Conservation (phyloP, 2,888 invertebrate species). For the Pseudococcus longispinus region DNA sequence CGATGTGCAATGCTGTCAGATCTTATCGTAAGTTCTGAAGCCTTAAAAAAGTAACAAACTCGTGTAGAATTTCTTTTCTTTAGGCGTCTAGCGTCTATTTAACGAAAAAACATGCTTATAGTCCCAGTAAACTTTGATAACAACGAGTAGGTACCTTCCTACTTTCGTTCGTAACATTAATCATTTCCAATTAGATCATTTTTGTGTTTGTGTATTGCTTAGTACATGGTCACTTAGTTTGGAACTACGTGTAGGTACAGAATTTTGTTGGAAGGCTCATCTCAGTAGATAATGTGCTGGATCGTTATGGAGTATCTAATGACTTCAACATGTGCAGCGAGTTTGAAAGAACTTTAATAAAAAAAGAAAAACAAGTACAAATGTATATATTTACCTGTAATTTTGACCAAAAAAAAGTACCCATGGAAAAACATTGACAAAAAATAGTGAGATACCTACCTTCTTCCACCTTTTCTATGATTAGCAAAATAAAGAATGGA, state of each 20-base stretch:
- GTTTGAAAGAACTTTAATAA: too few species aligned
- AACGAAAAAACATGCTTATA: neutral
- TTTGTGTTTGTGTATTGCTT: neutral
- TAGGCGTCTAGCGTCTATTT: neutral
- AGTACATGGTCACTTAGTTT: neutral
- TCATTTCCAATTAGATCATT: constrained; percentile 5
- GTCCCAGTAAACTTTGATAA: neutral
- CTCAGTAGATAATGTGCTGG: neutral
- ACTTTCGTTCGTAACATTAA: constrained; percentile 3
- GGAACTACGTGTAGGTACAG: neutral
- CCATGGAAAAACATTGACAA: too few species aligned
- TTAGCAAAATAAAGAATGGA: too few species aligned
- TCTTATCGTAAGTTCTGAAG: neutral
- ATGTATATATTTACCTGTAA: too few species aligned
- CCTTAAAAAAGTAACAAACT: neutral
- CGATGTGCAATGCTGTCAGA: neutral
- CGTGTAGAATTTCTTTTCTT: neutral
- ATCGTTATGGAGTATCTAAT: neutral
- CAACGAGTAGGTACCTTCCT: neutral
- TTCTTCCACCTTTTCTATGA: too few species aligned
- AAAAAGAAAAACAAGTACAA: too few species aligned
- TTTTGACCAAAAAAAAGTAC: too few species aligned
- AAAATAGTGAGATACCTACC: too few species aligned
- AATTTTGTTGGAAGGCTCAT: neutral
- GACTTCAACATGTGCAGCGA: neutral